Evolutionary conservation across 2,113 vertebrate genomes (phyloP).

Genomic region (Prolemur simus): DNA sequence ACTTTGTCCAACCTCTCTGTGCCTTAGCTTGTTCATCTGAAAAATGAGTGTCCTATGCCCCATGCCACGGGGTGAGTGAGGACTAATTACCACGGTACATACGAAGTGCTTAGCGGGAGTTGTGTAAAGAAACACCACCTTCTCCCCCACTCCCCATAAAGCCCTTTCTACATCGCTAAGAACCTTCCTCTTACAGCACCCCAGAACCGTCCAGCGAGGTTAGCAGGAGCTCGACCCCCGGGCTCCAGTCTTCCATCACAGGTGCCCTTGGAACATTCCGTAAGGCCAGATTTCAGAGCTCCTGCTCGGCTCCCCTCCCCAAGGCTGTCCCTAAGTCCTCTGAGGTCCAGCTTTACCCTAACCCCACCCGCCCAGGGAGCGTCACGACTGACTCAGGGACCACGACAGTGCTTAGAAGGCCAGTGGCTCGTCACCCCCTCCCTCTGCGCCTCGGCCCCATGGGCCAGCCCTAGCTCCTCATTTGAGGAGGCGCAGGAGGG

Average conservation of each 20-base stretch:
- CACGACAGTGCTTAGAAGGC: background rate
- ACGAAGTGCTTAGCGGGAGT: background rate
- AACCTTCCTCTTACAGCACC: background rate
- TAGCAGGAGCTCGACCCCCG: too few relatives aligned
- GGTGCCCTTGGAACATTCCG: background rate
- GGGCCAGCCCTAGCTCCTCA: background rate
- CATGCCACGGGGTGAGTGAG: background rate
- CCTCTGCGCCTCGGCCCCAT: background rate
- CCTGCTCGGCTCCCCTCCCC: background rate
- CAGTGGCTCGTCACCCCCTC: background rate
- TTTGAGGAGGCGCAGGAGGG: background rate
- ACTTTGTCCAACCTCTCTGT: background rate
- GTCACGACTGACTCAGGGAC: background rate
- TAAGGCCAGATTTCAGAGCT: background rate
- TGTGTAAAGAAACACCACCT: background rate
- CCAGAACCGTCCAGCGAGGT: background rate
- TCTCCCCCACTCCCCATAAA: background rate
- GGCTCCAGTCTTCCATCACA: background rate
- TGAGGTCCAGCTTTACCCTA: background rate
- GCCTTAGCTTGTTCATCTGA: background rate
- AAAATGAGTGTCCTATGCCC: background rate
- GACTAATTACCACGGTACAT: background rate
- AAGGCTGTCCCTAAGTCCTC: background rate
- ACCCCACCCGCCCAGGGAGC: background rate
- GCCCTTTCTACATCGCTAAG: background rate